phyloP scores from a whole-genome alignment of 2,888 invertebrate species.

The Syritta pipiens region DNA sequence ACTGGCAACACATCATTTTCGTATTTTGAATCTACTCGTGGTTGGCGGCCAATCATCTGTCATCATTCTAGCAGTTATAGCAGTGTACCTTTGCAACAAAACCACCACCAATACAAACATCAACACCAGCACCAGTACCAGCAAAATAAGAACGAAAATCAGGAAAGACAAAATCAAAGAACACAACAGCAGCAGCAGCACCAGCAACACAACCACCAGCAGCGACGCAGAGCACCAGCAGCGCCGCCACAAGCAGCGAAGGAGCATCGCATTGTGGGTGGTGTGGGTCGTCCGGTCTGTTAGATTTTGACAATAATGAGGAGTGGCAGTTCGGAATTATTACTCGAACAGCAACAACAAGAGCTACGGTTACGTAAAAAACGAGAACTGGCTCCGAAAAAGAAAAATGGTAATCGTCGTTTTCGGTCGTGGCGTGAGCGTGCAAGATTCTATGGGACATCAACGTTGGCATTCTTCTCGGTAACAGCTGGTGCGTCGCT shows the following conservation, averaged over 20 bases:
- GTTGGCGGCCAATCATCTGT: slow-evolving; percentile 16
- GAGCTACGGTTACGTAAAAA: slow-evolving; percentile 84
- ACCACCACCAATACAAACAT: slow-evolving; percentile 1
- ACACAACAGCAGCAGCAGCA: slow-evolving; percentile 40
- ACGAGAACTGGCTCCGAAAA: slow-evolving; percentile 82
- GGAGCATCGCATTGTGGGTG: slow-evolving; percentile 62
- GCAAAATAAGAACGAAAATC: too few relatives aligned
- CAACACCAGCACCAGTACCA: slow-evolving; percentile 49
- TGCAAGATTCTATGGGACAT: slow-evolving; percentile 86
- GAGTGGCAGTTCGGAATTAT: slow-evolving; percentile 88
- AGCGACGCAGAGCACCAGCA: slow-evolving; percentile 26
- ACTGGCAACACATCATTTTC: slow-evolving; percentile 29
- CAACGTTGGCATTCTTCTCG: slow-evolving; percentile 85
- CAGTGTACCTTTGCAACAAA: slow-evolving; percentile 57
- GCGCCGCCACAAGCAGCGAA: slow-evolving; percentile 42
- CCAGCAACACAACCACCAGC: slow-evolving; percentile 3
- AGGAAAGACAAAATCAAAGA: slow-evolving; percentile 39
- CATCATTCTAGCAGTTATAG: slow-evolving; percentile 60
- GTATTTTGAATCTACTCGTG: slow-evolving; percentile 1
- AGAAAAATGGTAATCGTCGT: slow-evolving; percentile 80
- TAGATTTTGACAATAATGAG: slow-evolving; percentile 82
- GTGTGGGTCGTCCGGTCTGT: slow-evolving; percentile 70
- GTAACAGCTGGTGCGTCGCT: slow-evolving; percentile 87
- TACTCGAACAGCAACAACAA: slow-evolving; percentile 88
- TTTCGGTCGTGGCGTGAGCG: slow-evolving; percentile 84